Conservation (phyloP, 2,113 vertebrate species). For the Apteryx owenii region DNA sequence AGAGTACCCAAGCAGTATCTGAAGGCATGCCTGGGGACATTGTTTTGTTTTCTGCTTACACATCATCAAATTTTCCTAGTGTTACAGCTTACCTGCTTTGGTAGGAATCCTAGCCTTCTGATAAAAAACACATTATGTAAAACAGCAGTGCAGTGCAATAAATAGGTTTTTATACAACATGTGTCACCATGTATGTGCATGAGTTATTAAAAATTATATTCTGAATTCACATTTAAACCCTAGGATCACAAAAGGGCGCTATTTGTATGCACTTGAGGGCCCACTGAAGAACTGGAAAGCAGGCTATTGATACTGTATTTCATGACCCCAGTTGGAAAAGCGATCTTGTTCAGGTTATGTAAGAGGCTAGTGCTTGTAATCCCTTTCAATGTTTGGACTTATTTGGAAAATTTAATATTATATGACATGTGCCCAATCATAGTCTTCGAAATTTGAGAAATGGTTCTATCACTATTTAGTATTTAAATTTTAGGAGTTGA, state of each 20-base stretch:
- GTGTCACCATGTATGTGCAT: no score
- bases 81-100: background rate
- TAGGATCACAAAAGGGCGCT: background rate
- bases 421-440: background rate
- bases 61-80: background rate
- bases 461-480: background rate
- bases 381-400: background rate
- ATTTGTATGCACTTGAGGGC: background rate
- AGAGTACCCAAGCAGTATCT: background rate
- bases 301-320: background rate
- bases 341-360: background rate
- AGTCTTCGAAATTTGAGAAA: conserved; percentile 22
- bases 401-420: background rate
- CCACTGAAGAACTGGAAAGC: background rate
- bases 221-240: background rate
- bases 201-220: background rate
- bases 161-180: background rate
- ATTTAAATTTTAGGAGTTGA: conserved; percentile 26
- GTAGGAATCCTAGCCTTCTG: background rate
- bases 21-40: background rate
- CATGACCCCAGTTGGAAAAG: background rate
- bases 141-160: background rate
- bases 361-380: conserved; percentile 29
- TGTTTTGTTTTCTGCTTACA: background rate
- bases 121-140: fast-evolving